phyloP scores from a whole-genome alignment of 2,888 invertebrate species.

The Apodemia zela region DNA sequence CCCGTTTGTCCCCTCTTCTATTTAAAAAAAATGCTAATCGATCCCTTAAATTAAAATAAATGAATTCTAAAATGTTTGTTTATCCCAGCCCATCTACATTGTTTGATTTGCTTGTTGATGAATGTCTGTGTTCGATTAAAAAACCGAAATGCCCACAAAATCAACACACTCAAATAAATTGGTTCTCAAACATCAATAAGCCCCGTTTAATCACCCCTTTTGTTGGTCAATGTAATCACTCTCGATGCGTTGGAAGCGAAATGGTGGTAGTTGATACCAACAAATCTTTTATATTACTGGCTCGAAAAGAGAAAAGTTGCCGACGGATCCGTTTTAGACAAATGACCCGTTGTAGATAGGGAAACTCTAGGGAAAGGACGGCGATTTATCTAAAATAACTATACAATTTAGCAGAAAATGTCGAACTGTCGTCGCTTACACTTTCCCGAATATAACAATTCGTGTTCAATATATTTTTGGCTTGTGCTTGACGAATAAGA shows the following conservation, averaged over 20 bases:
- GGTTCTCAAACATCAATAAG: constrained; percentile 35
- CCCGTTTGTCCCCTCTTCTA: no score
- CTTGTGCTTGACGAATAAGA: constrained; percentile 72
- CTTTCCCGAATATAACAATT: constrained; percentile 76
- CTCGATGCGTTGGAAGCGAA: constrained; percentile 25
- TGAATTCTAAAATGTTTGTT: constrained; percentile 5
- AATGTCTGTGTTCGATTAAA: constrained; percentile 20
- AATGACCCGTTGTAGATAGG: constrained; percentile 70
- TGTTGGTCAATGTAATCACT: constrained; percentile 31
- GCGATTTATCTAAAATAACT: constrained; percentile 76
- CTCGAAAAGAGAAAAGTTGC: constrained; percentile 54
- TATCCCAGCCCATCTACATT: constrained; percentile 11
- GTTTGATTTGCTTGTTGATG: constrained; percentile 4
- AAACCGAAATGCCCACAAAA: constrained; percentile 31
- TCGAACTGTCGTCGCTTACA: constrained; percentile 71
- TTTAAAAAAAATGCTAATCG: background rate
- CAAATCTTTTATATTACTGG: constrained; percentile 42
- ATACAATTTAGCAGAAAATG: constrained; percentile 68
- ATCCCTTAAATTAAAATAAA: background rate
- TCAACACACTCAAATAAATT: constrained; percentile 52
- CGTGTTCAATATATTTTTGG: constrained; percentile 67
- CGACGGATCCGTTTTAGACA: constrained; percentile 62
- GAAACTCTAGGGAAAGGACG: constrained; percentile 62
- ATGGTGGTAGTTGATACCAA: constrained; percentile 34
- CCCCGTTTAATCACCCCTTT: constrained; percentile 32